phyloP scores from a whole-genome alignment of 2,888 invertebrate genomes.

The Myathropa florea region DNA sequence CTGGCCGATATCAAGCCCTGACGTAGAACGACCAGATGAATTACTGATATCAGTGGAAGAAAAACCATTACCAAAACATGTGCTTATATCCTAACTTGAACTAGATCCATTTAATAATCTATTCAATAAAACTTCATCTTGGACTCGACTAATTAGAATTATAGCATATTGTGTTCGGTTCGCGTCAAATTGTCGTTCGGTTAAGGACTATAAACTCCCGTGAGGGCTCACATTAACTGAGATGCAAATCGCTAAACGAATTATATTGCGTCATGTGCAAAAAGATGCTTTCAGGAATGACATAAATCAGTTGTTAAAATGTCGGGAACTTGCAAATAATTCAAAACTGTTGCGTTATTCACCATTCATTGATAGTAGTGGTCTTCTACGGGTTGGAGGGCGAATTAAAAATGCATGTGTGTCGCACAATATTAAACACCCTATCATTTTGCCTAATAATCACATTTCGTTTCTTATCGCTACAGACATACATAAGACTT shows the following conservation, averaged over 20 bases:
- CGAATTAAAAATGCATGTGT: background rate
- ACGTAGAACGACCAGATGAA: background rate
- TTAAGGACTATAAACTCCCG: background rate
- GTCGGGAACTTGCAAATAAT: background rate
- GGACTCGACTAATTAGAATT: background rate
- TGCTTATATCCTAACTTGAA: background rate
- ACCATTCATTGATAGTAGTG: background rate
- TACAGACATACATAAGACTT: background rate
- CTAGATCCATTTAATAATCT: background rate
- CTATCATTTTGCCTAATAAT: background rate
- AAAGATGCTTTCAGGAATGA: background rate
- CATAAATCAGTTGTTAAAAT: background rate
- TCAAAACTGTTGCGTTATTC: background rate
- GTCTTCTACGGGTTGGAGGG: background rate
- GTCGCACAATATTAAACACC: background rate
- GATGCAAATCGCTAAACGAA: background rate
- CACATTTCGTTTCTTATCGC: constrained; percentile 3
- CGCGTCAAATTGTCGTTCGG: background rate
- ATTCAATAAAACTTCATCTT: background rate
- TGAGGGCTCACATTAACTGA: background rate
- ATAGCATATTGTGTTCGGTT: background rate
- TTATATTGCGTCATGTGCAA: background rate
- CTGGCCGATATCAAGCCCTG: background rate
- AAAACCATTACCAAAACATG: background rate
- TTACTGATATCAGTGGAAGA: background rate